These are phyloP conservation scores for Diorhabda carinulata DNA, from an alignment of 1,140 invertebrate species.

Conservation along the genomic window DNA sequence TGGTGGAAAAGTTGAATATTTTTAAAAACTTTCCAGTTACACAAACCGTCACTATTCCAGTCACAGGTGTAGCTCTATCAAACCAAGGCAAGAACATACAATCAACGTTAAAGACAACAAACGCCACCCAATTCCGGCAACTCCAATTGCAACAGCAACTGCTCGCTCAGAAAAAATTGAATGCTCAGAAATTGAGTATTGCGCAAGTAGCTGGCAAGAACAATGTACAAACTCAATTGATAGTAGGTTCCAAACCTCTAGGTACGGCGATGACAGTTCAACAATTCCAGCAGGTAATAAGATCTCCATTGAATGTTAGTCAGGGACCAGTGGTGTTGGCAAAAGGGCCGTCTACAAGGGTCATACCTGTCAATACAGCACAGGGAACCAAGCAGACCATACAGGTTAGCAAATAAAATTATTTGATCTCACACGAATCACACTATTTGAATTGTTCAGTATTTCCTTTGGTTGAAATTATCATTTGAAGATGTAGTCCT, in stretches of 20 bases:
- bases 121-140: slow-evolving; percentile 64
- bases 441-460: background rate
- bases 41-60: slow-evolving; percentile 51
- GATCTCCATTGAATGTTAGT: slow-evolving; percentile 54
- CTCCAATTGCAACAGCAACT: slow-evolving; percentile 66
- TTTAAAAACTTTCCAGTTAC: slow-evolving; percentile 32
- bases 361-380: slow-evolving; percentile 44
- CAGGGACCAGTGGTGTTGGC: slow-evolving; percentile 42
- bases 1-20: too few species aligned
- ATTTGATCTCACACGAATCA: too few species aligned
- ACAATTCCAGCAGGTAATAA: slow-evolving; percentile 73
- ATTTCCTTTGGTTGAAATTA: too few species aligned
- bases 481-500: too few species aligned
- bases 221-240: slow-evolving; percentile 57
- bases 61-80: slow-evolving; percentile 47
- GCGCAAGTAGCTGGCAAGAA: slow-evolving; percentile 48
- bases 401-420: slow-evolving; percentile 32
- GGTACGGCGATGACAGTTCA: slow-evolving; percentile 67
- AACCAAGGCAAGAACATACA: slow-evolving; percentile 48
- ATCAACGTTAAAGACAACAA: slow-evolving; percentile 53
- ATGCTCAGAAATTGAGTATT: slow-evolving; percentile 42
- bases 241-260: slow-evolving; percentile 61
- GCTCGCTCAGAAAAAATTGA: slow-evolving; percentile 55
- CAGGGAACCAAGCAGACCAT: slow-evolving; percentile 45
- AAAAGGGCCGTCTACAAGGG: slow-evolving; percentile 39